Percentiles rank a stretch among this genome's conserved stretches.
Conservation (phyloP, 1,140 invertebrate genomes). For the Monomorium pharaonis region DNA sequence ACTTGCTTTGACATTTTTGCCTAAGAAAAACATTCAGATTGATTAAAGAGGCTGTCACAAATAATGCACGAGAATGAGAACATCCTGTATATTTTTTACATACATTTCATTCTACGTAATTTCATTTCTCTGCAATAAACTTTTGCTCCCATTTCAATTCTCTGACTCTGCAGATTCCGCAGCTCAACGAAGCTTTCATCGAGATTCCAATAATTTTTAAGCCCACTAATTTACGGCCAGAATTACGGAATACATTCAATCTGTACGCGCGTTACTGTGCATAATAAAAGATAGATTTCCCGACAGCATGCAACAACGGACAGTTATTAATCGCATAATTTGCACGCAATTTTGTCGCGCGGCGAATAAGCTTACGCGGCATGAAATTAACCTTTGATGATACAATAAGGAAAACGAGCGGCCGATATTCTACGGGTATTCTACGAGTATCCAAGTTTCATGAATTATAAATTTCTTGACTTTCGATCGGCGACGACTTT, state of each 20-base stretch:
- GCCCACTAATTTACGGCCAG: not conserved
- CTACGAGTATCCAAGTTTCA: constrained; percentile 44
- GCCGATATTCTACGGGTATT: constrained; percentile 20
- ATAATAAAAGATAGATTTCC: constrained; percentile 11
- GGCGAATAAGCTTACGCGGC: constrained; percentile 14
- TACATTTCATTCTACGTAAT: not conserved
- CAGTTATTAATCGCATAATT: constrained; percentile 39
- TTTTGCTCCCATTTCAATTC: not conserved
- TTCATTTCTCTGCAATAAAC: not conserved
- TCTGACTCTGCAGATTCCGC: not conserved
- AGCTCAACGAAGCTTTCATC: not conserved
- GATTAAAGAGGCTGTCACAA: too few relatives aligned
- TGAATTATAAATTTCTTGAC: constrained; percentile 54
- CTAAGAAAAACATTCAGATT: not conserved
- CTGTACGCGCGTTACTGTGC: not conserved
- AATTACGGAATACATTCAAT: constrained; percentile 8
- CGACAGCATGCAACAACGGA: constrained; percentile 16
- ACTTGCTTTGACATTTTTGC: not conserved
- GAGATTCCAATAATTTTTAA: not conserved
- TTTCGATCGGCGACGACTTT: constrained; percentile 49
- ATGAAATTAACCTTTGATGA: constrained; percentile 58
- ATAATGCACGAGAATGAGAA: not conserved
- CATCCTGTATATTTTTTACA: not conserved
- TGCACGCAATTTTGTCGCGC: constrained; percentile 49
- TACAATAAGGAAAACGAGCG: constrained; percentile 6